Evolutionary conservation across 2,888 invertebrate species (phyloP).

Genomic region (Drosophila nr. perissopoda): DNA sequence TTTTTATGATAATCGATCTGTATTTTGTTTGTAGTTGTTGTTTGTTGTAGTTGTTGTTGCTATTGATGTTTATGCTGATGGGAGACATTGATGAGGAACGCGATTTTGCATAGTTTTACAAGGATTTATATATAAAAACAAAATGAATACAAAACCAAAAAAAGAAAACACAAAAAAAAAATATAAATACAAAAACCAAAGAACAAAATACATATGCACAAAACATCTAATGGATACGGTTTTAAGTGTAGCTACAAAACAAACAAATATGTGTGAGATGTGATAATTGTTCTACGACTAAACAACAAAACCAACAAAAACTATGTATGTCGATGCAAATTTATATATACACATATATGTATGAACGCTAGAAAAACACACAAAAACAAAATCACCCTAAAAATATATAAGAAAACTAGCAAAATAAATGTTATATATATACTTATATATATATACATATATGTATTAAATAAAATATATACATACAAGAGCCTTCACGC

Average conservation of each 20-base stretch:
- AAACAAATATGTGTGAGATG: slow-evolving; percentile 77
- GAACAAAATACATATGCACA: slow-evolving; percentile 71
- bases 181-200: slow-evolving; percentile 14
- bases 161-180: slow-evolving; percentile 2
- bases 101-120: slow-evolving; percentile 34
- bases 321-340: slow-evolving; percentile 69
- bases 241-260: slow-evolving; percentile 74
- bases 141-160: slow-evolving; percentile 16
- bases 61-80: slow-evolving; percentile 21
- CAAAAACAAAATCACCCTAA: slow-evolving; percentile 8
- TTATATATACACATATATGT: slow-evolving; percentile 51
- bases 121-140: slow-evolving; percentile 36
- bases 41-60: not conserved
- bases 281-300: slow-evolving; percentile 79
- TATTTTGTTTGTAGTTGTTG: not conserved
- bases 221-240: slow-evolving; percentile 70
- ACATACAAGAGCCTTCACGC: slow-evolving; percentile 38
- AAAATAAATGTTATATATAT: slow-evolving; percentile 17
- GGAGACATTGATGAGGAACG: not conserved
- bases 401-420: slow-evolving; percentile 26
- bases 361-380: slow-evolving; percentile 8
- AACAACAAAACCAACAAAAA: slow-evolving; percentile 40
- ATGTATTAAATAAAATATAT: slow-evolving; percentile 42
- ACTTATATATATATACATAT: slow-evolving; percentile 25
- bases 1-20: not conserved